Evolutionary conservation across 2,888 invertebrate genomes (phyloP).

Genomic region (Drosophila meridiana): DNA sequence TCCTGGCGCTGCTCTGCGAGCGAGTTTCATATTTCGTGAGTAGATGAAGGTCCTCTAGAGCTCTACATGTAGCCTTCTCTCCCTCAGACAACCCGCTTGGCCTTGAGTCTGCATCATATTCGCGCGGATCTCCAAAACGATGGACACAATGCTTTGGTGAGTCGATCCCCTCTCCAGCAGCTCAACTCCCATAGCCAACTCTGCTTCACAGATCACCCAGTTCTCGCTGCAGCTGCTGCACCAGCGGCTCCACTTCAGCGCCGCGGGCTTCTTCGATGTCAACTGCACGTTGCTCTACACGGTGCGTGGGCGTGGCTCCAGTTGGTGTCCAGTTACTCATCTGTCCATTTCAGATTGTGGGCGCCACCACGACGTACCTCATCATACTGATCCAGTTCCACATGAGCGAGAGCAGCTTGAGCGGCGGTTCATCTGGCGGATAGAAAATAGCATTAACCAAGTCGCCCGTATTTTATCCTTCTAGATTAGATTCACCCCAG

Average conservation of each 20-base stretch:
- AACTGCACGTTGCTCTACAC: constrained; percentile 85
- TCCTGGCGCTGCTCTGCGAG: constrained; percentile 81
- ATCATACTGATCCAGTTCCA: constrained; percentile 86
- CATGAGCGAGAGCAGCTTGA: constrained; percentile 72
- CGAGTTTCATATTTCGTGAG: constrained; percentile 81
- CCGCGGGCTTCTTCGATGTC: constrained; percentile 85
- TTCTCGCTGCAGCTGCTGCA: constrained; percentile 86
- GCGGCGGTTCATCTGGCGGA: not conserved
- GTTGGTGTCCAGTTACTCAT: not conserved
- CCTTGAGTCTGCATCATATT: constrained; percentile 84
- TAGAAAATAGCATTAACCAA: not conserved
- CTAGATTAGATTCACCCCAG: not conserved
- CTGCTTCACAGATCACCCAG: constrained; percentile 83
- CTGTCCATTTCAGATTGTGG: constrained; percentile 82
- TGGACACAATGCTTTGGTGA: constrained; percentile 84
- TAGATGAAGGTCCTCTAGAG: constrained; percentile 8
- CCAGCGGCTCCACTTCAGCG: constrained; percentile 85
- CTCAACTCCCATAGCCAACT: not conserved
- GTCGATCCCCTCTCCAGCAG: constrained; percentile 21
- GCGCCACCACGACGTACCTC: constrained; percentile 85
- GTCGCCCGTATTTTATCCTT: not conserved
- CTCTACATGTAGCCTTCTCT: not conserved
- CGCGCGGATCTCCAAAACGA: constrained; percentile 83
- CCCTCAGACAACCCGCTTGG: constrained; percentile 84
- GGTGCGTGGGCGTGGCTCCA: constrained; percentile 66